Percentiles rank a stretch among this genome's conserved stretches.
These are phyloP conservation scores for Sebastes jordani DNA, from an alignment of 2,797 vertebrate genomes.

Conservation along the genomic window DNA sequence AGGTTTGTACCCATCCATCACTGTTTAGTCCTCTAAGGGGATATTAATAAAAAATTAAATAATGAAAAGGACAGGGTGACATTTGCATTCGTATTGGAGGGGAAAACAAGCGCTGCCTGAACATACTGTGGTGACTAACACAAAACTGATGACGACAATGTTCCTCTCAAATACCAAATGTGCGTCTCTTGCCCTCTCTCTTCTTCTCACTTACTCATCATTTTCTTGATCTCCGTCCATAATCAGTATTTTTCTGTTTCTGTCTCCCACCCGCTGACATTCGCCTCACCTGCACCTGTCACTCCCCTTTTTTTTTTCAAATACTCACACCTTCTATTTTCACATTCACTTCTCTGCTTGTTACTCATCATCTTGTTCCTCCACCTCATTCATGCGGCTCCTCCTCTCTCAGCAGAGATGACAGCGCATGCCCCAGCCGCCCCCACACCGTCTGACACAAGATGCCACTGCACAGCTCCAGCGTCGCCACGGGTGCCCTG, in stretches of 20 bases:
- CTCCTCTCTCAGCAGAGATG: conserved; percentile 23
- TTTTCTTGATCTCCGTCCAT: conserved; percentile 13
- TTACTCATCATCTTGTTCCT: conserved; percentile 14
- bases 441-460: conserved; percentile 42
- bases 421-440: conserved; percentile 14
- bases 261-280: neutral
- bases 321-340: neutral
- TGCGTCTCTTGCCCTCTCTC: conserved; percentile 23
- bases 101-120: conserved; percentile 32
- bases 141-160: conserved; percentile 34
- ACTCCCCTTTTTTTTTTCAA: neutral
- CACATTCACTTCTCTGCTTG: neutral
- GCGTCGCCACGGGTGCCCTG: conserved; percentile 13
- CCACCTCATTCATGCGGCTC: conserved; percentile 2
- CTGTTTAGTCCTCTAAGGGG: conserved; percentile 1
- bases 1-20: conserved; percentile 46
- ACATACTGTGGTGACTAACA: conserved; percentile 48
- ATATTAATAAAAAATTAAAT: conserved; percentile 22
- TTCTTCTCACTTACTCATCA: conserved; percentile 34
- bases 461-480: conserved; percentile 25
- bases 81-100: conserved; percentile 62
- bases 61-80: conserved; percentile 61
- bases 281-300: conserved; percentile 28
- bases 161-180: conserved; percentile 62
- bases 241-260: neutral